phyloP scores from a whole-genome alignment of 2,888 invertebrate genomes.

The Phortica okadai region DNA sequence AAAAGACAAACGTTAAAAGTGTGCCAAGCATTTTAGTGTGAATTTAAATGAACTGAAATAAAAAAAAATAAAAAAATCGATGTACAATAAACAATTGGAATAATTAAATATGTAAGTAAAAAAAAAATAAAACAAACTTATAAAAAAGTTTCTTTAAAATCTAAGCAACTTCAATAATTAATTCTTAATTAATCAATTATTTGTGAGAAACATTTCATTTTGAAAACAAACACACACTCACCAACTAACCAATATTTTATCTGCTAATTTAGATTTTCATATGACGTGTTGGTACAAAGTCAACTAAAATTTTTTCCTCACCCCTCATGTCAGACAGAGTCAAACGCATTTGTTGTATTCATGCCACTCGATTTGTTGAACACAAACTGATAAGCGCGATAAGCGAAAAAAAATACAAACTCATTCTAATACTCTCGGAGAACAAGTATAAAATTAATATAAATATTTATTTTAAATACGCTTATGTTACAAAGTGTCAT shows the following conservation, averaged over 20 bases:
- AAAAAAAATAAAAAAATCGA: background rate
- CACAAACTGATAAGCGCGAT: background rate
- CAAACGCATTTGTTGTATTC: background rate
- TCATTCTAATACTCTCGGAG: too few species aligned
- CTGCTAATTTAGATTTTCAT: background rate
- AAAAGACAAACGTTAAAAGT: conserved; percentile 51
- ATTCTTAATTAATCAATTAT: too few species aligned
- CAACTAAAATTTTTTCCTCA: background rate
- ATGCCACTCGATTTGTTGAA: background rate
- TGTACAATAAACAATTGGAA: too few species aligned
- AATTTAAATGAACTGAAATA: background rate
- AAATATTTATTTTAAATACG: background rate
- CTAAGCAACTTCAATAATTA: too few species aligned
- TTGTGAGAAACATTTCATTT: background rate
- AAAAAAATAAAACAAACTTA: background rate
- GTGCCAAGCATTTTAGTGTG: conserved; percentile 49
- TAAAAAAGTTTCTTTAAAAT: background rate
- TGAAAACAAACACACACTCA: background rate
- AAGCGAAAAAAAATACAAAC: background rate
- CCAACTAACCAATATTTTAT: background rate
- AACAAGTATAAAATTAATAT: too few species aligned
- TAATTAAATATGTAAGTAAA: background rate
- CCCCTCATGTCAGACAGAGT: background rate
- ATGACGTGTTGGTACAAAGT: conserved; percentile 19
- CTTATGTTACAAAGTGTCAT: background rate